Conservation (phyloP, 2,797 vertebrate species). For the Allobates femoralis region DNA sequence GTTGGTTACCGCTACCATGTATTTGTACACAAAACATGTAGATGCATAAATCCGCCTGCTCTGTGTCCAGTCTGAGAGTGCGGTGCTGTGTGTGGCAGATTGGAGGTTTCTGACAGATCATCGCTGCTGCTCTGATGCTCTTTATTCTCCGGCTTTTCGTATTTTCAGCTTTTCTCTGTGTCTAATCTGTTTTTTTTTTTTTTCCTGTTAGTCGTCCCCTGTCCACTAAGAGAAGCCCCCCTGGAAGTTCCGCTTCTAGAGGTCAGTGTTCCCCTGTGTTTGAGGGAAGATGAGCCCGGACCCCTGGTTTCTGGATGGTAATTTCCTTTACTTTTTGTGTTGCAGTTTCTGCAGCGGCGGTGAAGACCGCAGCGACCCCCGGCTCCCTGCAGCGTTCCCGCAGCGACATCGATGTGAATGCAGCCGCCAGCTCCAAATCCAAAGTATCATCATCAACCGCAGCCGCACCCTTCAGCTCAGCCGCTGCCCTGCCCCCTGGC, state of each 20-base stretch:
- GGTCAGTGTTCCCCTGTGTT: conserved; percentile 77
- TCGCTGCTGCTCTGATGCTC: not conserved
- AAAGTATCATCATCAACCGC: conserved; percentile 84
- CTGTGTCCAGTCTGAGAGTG: no score
- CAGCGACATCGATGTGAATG: conserved; percentile 96
- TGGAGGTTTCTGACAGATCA: no score
- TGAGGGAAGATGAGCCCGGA: not conserved
- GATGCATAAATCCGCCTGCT: no score
- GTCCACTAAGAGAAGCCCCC: conserved; percentile 90
- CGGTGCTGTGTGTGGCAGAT: no score
- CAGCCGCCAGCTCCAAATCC: conserved; percentile 93
- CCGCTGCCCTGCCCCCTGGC: conserved; percentile 91
- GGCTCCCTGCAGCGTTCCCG: conserved; percentile 95
- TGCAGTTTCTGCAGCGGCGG: conserved; percentile 87
- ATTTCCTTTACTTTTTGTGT: conserved; percentile 61
- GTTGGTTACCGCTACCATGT: no score
- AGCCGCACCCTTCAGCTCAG: conserved; percentile 87
- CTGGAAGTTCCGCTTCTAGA: conserved; percentile 89
- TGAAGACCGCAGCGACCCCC: conserved; percentile 83
- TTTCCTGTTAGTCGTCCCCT: conserved; percentile 82
- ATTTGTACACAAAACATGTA: no score
- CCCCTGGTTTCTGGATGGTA: not conserved
- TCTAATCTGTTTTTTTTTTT: not conserved
- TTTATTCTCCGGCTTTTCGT: not conserved
- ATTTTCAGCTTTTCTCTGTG: not conserved